Evolutionary conservation across 2,888 invertebrate genomes (phyloP).

Genomic region (Ligdia adustata): DNA sequence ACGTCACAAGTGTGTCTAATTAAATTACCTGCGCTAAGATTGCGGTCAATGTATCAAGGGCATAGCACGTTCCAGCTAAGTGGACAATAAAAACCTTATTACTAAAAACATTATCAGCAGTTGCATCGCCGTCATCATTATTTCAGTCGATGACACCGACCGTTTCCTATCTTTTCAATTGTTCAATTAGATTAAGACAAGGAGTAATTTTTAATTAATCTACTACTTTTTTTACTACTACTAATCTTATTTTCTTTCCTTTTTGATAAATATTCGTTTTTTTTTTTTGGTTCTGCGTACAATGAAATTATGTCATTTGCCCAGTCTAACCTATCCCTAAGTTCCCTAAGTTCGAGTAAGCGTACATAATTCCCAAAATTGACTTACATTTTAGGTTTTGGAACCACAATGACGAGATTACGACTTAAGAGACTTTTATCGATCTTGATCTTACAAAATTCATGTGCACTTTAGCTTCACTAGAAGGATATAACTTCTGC

Average conservation of each 20-base stretch:
- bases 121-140: background rate
- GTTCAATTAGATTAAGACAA: constrained; percentile 5
- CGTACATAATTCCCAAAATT: too few species aligned
- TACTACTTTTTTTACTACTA: too few species aligned
- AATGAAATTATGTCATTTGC: too few species aligned
- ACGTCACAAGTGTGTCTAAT: constrained; percentile 28
- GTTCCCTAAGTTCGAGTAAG: too few species aligned
- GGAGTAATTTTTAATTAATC: too few species aligned
- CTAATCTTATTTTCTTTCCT: constrained; percentile 5
- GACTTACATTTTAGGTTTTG: too few species aligned
- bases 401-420: too few species aligned
- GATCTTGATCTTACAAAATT: constrained; percentile 9
- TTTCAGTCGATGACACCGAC: constrained; percentile 5
- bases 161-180: too few species aligned
- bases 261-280: constrained; percentile 3
- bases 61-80: constrained; percentile 15
- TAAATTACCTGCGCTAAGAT: constrained; percentile 34
- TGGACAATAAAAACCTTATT: constrained; percentile 20
- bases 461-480: constrained; percentile 10
- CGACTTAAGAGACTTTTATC: too few species aligned
- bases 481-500: background rate
- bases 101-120: background rate
- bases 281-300: too few species aligned
- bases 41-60: constrained; percentile 39
- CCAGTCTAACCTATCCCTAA: too few species aligned